Percentiles rank a stretch among this genome's conserved stretches.
Conservation (phyloP, 2,797 vertebrate species). For the Macropus fuliginosus region DNA sequence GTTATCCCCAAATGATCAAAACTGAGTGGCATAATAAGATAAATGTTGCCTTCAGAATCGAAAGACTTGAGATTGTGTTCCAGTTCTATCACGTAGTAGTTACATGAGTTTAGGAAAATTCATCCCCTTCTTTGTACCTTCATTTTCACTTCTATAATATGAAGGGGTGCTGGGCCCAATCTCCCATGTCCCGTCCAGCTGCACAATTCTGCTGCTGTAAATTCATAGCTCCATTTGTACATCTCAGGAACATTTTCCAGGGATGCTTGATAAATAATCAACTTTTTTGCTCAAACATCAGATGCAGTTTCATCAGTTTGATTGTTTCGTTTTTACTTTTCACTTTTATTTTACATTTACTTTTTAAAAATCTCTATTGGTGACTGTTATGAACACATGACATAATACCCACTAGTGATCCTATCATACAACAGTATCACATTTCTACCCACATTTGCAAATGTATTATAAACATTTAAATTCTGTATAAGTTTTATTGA, state of each 20-base stretch:
- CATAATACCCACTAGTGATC: not conserved
- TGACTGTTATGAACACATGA: not conserved
- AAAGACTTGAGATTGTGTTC: not conserved
- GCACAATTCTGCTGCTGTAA: not conserved
- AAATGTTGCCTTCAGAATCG: not conserved
- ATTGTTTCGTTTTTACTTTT: no score
- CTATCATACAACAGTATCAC: not conserved
- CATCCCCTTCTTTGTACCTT: not conserved
- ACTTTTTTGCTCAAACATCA: not conserved
- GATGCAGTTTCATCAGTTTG: not conserved
- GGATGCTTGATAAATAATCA: not conserved
- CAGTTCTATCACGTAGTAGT: not conserved
- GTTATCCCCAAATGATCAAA: not conserved
- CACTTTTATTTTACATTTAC: no score
- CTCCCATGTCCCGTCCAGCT: not conserved
- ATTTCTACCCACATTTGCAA: conserved; percentile 4
- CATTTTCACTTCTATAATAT: not conserved
- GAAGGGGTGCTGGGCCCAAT: not conserved
- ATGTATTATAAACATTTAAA: conserved; percentile 14
- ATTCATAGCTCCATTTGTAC: not conserved
- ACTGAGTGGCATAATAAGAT: not conserved
- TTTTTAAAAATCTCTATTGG: not conserved
- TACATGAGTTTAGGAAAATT: not conserved
- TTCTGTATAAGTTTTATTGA: not conserved
- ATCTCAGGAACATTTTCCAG: not conserved